Base-by-base conservation (phyloP, 2,797 vertebrate species). In the Enteromius paludinosus region DNA sequence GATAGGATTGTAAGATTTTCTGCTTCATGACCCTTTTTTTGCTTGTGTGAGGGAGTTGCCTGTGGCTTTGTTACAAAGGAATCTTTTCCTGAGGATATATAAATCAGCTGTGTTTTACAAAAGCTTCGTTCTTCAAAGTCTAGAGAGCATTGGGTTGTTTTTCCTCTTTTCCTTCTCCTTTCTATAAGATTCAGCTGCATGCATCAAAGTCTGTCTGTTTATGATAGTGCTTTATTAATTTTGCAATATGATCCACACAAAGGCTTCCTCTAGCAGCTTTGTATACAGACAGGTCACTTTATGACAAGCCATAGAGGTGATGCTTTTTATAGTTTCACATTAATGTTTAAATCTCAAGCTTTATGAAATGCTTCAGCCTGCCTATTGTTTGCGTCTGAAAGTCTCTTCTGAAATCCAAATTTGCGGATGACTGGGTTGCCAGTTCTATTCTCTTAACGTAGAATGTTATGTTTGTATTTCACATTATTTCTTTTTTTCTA, bases 61-160 rank as follows among this genome's bases (percentile, higher is more conserved):
- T 54, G 47, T 75, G 83, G 78, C 69, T 72, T 85, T 81, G 83
- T 74, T 79, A 79, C 84, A 84, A 83, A 82, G 79, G 61, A 78
- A 80, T 85, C 18, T 89, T 82, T 80, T 62, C 69, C 73, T 54
- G 75, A 71, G 56, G 81, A 84, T 78, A 80, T 85, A 64, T 65
- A 86, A 86, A 85, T 85, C 77, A 84, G 69, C 71, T 77, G 84
- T 84, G 38, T 83, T 86, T 86, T 84, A 76, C 79, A 38, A 81
- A 78, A 45, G 82, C 62, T 81, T 75, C 73, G 47, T 86, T 84
- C 75, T 88, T 86, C 65, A 81, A 84, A 73, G 68, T 75, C 20
- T 69, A 70, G 74, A 52, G 64, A 56, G 73, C 43, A 59, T 49
- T 77, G 25, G 45, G 61, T 33, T 69, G 25, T 45, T 76, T 70